Evolutionary conservation across 2,888 invertebrate species (phyloP).

Genomic region (Drosophila monieri): DNA sequence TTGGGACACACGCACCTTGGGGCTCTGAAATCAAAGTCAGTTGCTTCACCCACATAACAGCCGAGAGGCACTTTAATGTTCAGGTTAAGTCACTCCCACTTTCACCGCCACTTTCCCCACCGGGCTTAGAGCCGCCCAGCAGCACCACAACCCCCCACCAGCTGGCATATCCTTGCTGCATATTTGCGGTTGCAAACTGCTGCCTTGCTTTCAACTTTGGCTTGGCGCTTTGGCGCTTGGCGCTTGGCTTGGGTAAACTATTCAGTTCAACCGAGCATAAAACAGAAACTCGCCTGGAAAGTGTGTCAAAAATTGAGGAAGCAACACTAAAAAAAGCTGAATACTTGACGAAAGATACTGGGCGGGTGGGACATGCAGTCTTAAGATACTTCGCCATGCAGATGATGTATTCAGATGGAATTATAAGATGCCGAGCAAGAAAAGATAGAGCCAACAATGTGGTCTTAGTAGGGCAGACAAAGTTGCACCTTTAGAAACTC

Average conservation of each 20-base stretch:
- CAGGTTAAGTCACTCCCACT: slow-evolving; percentile 40
- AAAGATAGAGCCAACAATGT: background rate
- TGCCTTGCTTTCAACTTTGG: slow-evolving; percentile 53
- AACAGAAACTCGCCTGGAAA: slow-evolving; percentile 73
- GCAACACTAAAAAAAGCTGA: slow-evolving; percentile 32
- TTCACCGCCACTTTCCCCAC: slow-evolving; percentile 1
- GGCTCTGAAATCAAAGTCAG: slow-evolving; percentile 68
- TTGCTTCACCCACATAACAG: slow-evolving; percentile 51
- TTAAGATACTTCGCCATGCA: slow-evolving; percentile 21
- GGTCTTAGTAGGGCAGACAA: background rate
- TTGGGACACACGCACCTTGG: slow-evolving; percentile 49
- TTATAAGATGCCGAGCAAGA: slow-evolving; percentile 11
- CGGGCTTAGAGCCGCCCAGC: background rate
- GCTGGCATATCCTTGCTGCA: slow-evolving; percentile 48
- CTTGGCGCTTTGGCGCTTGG: slow-evolving; percentile 1
- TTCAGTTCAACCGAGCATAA: slow-evolving; percentile 70
- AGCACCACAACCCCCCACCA: slow-evolving; percentile 7
- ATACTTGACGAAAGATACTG: slow-evolving; percentile 30
- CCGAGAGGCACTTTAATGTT: slow-evolving; percentile 67
- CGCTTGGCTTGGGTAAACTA: slow-evolving; percentile 50
- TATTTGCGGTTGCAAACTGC: slow-evolving; percentile 71
- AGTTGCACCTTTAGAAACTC: background rate
- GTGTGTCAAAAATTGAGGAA: slow-evolving; percentile 70
- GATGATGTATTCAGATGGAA: slow-evolving; percentile 18
- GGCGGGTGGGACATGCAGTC: slow-evolving; percentile 15